These are phyloP conservation scores for Brachycybe producta DNA, from an alignment of 2,888 invertebrate species.

Conservation along the genomic window DNA sequence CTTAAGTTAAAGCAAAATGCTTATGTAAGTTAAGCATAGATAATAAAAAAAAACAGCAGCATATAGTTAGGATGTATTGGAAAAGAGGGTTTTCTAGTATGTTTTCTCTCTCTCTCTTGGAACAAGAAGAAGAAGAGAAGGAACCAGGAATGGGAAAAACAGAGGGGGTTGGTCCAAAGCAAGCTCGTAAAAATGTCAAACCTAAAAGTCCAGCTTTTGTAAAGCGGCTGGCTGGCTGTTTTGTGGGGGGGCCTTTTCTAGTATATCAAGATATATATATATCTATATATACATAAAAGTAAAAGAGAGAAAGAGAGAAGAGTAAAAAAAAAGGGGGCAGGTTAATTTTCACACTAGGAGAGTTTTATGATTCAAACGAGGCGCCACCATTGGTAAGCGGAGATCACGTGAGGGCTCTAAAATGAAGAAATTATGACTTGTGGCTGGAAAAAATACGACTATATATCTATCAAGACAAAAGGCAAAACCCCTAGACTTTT, in stretches of 20 bases:
- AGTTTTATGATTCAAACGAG: constrained; percentile 21
- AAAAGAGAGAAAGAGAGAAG: constrained; percentile 4
- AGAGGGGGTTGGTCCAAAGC: constrained; percentile 13
- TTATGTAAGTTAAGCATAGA: no score
- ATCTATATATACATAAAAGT: not conserved
- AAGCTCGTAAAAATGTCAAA: constrained; percentile 19
- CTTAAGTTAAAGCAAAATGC: no score
- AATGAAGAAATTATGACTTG: constrained; percentile 23
- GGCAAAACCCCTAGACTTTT: constrained; percentile 11
- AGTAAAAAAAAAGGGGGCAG: constrained; percentile 19
- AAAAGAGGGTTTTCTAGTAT: no score
- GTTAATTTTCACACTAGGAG: constrained; percentile 21
- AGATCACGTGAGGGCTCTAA: constrained; percentile 21
- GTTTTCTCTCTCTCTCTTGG: no score
- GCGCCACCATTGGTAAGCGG: constrained; percentile 21
- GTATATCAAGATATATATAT: not conserved
- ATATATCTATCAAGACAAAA: constrained; percentile 21
- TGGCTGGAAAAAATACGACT: constrained; percentile 21
- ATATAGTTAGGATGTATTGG: no score
- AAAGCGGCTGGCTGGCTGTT: not conserved
- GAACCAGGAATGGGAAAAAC: no score
- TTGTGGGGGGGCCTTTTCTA: not conserved
- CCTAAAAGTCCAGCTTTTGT: constrained; percentile 15
- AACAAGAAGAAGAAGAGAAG: no score
- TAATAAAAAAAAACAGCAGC: no score